A percentile compares a stretch with the other conserved stretches of the same genome.
Evolutionary conservation across 2,888 invertebrate genomes (phyloP).

Genomic region (Sinelater perroti): DNA sequence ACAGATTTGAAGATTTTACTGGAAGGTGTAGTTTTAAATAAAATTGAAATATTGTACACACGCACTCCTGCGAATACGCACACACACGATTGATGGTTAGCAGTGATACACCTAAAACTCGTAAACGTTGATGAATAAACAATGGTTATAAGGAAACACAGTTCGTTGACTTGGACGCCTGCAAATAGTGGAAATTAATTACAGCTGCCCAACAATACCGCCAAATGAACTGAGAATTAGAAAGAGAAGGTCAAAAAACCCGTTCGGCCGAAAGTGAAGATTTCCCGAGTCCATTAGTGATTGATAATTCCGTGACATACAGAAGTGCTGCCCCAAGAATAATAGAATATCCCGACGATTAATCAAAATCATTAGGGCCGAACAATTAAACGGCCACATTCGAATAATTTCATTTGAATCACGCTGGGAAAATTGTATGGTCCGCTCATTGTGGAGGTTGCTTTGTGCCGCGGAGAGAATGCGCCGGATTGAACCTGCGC

Average conservation of each 20-base stretch:
- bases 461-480: slow-evolving; percentile 13
- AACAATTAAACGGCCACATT: slow-evolving; percentile 26
- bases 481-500: too few relatives aligned
- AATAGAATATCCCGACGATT: slow-evolving; percentile 16
- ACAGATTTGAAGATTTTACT: too few relatives aligned
- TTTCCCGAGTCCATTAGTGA: slow-evolving; percentile 10
- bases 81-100: too few relatives aligned
- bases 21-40: too few relatives aligned
- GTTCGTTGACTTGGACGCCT: not conserved
- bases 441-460: slow-evolving; percentile 17
- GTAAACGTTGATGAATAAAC: too few relatives aligned
- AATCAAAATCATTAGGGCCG: slow-evolving; percentile 29
- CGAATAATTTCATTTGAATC: slow-evolving; percentile 29
- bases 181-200: slow-evolving; percentile 5
- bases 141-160: too few relatives aligned
- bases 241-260: slow-evolving; percentile 11
- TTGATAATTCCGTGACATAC: slow-evolving; percentile 11
- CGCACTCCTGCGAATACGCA: not conserved
- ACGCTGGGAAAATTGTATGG: slow-evolving; percentile 30
- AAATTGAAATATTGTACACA: too few relatives aligned
- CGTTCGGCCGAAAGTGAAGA: not conserved
- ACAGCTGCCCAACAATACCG: not conserved
- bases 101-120: too few relatives aligned
- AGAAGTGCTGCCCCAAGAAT: slow-evolving; percentile 9
- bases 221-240: slow-evolving; percentile 4